A percentile compares a stretch with the other conserved stretches of the same genome.
These are phyloP conservation scores for Caenorhabditis auriculariae DNA, from an alignment of 2,888 invertebrate species.

Conservation along the genomic window DNA sequence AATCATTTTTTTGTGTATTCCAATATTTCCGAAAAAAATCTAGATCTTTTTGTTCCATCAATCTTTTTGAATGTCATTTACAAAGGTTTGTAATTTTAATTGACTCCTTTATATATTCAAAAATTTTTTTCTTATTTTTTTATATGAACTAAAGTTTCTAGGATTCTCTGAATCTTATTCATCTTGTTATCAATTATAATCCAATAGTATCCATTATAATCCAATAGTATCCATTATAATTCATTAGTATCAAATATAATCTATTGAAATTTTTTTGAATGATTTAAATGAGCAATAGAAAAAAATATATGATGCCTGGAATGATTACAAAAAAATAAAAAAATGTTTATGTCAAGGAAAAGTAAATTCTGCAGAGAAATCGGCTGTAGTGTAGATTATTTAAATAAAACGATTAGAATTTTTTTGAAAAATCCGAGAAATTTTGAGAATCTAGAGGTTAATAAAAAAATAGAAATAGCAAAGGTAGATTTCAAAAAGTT, in stretches of 20 bases:
- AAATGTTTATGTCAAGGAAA: no score
- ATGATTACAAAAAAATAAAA: no score
- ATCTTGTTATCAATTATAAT: constrained; percentile 1
- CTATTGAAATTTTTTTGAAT: constrained; percentile 5
- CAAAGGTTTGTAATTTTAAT: constrained; percentile 8
- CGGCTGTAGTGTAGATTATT: neutral
- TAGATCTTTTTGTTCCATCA: constrained; percentile 7
- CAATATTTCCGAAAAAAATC: constrained; percentile 9
- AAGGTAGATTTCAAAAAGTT: no score
- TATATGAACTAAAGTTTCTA: constrained; percentile 1
- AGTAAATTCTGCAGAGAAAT: no score
- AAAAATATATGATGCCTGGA: neutral
- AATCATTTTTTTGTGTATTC: constrained; percentile 11
- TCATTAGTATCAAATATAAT: no score
- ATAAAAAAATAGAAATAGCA: no score
- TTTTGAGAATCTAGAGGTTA: neutral
- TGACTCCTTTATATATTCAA: no score
- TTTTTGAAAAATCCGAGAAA: neutral
- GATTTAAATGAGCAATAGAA: neutral
- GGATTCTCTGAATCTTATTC: neutral
- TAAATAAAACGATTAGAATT: neutral
- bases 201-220: constrained; percentile 3
- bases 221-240: constrained; percentile 7
- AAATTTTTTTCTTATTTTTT: constrained; percentile 3
- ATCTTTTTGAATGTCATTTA: constrained; percentile 9